phyloP scores from a whole-genome alignment of 1,140 invertebrate species.

The Lasaia peninsularis region DNA sequence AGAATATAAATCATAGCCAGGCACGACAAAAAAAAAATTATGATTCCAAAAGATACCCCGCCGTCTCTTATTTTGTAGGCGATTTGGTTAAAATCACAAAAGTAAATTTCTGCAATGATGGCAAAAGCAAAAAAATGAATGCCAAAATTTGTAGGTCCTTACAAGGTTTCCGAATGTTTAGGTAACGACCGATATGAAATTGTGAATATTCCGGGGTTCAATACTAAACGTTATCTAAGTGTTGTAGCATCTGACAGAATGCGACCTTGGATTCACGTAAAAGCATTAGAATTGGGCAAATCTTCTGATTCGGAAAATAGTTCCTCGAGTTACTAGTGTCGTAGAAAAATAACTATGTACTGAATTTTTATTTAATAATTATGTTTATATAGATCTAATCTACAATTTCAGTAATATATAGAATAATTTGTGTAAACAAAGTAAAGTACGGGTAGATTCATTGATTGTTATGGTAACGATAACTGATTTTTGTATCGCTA shows the following conservation, averaged over 20 bases:
- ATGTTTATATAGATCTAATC: too few relatives aligned
- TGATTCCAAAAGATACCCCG: conserved; percentile 18
- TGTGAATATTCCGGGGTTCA: conserved; percentile 18
- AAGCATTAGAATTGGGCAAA: too few relatives aligned
- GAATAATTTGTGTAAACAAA: too few relatives aligned
- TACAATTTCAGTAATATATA: too few relatives aligned
- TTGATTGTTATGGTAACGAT: too few relatives aligned
- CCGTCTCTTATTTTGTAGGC: conserved; percentile 17
- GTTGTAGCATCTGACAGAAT: conserved; percentile 26
- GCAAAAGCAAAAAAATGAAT: conserved; percentile 29
- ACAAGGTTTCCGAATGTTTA: conserved; percentile 24
- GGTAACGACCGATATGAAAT: conserved; percentile 32
- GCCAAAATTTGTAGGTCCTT: conserved; percentile 33
- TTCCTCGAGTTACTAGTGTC: too few relatives aligned
- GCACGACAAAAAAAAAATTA: conserved; percentile 23
- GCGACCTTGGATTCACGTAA: too few relatives aligned
- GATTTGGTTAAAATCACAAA: conserved; percentile 28
- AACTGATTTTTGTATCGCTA: too few relatives aligned
- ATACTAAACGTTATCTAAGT: conserved; percentile 17
- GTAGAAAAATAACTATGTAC: too few relatives aligned
- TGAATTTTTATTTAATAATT: too few relatives aligned
- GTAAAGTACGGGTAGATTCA: too few relatives aligned
- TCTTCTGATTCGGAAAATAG: too few relatives aligned
- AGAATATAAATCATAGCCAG: conserved; percentile 21
- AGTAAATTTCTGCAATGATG: conserved; percentile 28